Conservation (phyloP, 2,888 invertebrate genomes). For the Tricholauxania praeusta region DNA sequence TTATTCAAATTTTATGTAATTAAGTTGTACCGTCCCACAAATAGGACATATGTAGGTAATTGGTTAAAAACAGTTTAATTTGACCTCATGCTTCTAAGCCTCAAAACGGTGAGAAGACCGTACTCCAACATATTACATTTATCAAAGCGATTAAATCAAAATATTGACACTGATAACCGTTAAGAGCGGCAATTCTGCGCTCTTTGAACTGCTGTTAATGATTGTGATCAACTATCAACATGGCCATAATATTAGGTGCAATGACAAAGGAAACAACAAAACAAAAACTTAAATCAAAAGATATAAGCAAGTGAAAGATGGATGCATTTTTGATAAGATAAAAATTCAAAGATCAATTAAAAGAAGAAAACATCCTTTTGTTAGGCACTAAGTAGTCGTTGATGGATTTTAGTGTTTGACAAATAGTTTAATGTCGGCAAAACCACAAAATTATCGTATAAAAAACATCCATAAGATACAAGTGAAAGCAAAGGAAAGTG, state of each 20-base stretch:
- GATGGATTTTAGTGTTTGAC: conserved; percentile 50
- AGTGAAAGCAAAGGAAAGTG: conserved; percentile 48
- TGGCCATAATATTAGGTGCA: not conserved
- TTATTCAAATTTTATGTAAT: no score
- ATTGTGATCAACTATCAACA: not conserved
- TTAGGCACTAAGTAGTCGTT: conserved; percentile 39
- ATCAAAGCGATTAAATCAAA: conserved; percentile 46
- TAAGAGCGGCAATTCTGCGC: not conserved
- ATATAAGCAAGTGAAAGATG: conserved; percentile 51
- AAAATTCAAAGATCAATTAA: conserved; percentile 29
- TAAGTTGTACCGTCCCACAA: no score
- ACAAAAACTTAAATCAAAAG: not conserved
- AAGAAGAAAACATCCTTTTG: conserved; percentile 5
- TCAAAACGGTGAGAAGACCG: no score
- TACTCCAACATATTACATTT: not conserved
- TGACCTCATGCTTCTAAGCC: no score
- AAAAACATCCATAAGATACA: conserved; percentile 42
- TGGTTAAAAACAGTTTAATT: no score
- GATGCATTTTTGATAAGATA: conserved; percentile 58
- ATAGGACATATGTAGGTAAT: no score
- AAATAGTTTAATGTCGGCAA: conserved; percentile 53
- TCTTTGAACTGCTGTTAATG: conserved; percentile 18
- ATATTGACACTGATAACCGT: conserved; percentile 55
- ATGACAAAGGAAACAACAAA: not conserved
- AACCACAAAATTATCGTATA: conserved; percentile 42